Conservation (phyloP, 2,113 vertebrate genomes). For the Tetrao urogallus region DNA sequence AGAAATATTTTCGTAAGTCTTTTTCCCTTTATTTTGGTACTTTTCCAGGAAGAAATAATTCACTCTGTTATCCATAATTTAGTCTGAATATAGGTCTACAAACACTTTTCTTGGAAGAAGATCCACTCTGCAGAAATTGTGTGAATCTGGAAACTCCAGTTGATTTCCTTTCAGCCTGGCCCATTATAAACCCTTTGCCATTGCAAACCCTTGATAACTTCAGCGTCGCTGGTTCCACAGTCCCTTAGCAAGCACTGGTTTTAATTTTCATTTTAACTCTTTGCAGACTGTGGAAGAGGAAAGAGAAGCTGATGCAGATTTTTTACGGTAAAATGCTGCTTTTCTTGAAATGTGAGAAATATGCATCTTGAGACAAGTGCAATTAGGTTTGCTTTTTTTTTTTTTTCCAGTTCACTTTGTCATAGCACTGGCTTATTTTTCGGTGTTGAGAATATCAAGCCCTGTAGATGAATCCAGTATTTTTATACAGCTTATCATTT, state of each 20-base stretch:
- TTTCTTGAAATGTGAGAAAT: not conserved
- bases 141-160: not conserved
- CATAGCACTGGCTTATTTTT: not conserved
- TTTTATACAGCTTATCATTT: not conserved
- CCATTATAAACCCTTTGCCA: accelerated
- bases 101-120: not conserved
- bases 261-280: not conserved
- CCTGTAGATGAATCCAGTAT: not conserved
- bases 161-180: not conserved
- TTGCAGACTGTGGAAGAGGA: not conserved
- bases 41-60: constrained; percentile 9
- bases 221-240: not conserved
- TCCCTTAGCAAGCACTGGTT: accelerated
- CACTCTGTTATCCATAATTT: constrained; percentile 7
- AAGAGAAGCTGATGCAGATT: not conserved
- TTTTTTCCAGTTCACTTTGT: not conserved
- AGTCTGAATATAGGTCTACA: not conserved
- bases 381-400: not conserved
- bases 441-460: not conserved
- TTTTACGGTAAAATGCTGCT: accelerated
- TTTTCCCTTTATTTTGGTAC: constrained; percentile 7
- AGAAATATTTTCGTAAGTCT: not conserved
- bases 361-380: not conserved
- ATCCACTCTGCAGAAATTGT: not conserved
- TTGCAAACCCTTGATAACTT: not conserved